These are phyloP conservation scores for Sciurus niger DNA, from an alignment of 2,113 vertebrate species.

Conservation along the genomic window DNA sequence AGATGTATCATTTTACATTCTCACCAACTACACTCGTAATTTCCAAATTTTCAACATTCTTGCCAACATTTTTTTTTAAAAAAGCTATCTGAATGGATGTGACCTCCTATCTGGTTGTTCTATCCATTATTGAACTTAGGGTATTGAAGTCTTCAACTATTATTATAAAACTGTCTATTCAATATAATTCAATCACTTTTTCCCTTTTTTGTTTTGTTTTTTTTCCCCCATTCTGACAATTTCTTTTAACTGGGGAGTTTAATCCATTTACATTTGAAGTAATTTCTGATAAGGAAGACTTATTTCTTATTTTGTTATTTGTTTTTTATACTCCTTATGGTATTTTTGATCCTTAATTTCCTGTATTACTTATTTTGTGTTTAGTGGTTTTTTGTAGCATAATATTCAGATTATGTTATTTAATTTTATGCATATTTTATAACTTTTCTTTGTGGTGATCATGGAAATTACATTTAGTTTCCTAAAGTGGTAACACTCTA, in stretches of 20 bases:
- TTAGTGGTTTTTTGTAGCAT: slow-evolving; percentile 9
- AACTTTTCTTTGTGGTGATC: background rate
- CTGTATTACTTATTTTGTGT: background rate
- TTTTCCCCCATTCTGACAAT: background rate
- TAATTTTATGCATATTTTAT: background rate
- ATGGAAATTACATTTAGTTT: background rate
- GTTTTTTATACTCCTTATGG: background rate
- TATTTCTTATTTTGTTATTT: slow-evolving; percentile 19
- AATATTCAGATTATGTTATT: background rate
- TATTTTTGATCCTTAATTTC: background rate
- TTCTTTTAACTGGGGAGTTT: slow-evolving; percentile 17
- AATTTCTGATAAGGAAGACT: background rate
- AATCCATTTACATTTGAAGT: background rate
- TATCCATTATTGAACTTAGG: background rate
- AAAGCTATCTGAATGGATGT: background rate
- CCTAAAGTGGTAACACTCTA: background rate
- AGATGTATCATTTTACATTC: background rate
- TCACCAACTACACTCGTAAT: background rate
- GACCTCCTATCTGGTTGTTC: background rate
- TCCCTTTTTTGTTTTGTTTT: background rate
- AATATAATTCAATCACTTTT: background rate
- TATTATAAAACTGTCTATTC: background rate
- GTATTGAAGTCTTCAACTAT: background rate
- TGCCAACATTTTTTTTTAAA: background rate
- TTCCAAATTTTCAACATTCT: background rate